Percentiles rank a stretch among this genome's conserved stretches.
Conservation (phyloP, 2,888 invertebrate species). For the Aelia acuminata region DNA sequence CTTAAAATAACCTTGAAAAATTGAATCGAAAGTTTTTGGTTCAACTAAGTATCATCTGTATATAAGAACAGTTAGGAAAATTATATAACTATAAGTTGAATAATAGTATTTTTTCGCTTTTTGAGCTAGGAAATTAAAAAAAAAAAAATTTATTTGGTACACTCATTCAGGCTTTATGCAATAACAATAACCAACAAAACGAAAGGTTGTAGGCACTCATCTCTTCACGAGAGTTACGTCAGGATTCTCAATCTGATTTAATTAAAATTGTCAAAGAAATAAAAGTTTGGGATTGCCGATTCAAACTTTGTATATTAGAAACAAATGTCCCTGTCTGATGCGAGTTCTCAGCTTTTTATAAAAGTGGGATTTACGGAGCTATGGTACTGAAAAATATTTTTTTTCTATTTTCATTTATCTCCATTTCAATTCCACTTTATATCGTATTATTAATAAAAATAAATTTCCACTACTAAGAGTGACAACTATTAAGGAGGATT, state of each 20-base stretch:
- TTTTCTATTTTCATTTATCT: not conserved
- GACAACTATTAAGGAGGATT: not conserved
- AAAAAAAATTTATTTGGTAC: too few species aligned
- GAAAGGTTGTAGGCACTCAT: not conserved
- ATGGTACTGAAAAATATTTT: not conserved
- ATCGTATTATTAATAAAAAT: slow-evolving; percentile 16
- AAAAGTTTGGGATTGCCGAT: slow-evolving; percentile 41
- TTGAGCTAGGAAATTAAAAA: too few species aligned
- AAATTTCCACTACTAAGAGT: not conserved
- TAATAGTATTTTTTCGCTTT: too few species aligned
- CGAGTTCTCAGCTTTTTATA: slow-evolving; percentile 21
- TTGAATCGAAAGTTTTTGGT: too few species aligned
- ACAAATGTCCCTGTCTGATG: slow-evolving; percentile 29
- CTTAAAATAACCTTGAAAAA: too few species aligned
- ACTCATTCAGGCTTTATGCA: not conserved
- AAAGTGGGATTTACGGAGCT: not conserved
- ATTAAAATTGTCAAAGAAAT: slow-evolving; percentile 24
- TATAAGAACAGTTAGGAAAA: too few species aligned
- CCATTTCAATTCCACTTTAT: not conserved
- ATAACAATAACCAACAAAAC: not conserved
- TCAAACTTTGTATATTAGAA: slow-evolving; percentile 44
- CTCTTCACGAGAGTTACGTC: not conserved
- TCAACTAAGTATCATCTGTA: too few species aligned
- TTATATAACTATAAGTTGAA: too few species aligned
- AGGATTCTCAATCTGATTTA: not conserved